Evolutionary conservation across 1,140 invertebrate species (phyloP), one percentile per base, ranked within the genome.

Genomic region (Samia ricini): DNA sequence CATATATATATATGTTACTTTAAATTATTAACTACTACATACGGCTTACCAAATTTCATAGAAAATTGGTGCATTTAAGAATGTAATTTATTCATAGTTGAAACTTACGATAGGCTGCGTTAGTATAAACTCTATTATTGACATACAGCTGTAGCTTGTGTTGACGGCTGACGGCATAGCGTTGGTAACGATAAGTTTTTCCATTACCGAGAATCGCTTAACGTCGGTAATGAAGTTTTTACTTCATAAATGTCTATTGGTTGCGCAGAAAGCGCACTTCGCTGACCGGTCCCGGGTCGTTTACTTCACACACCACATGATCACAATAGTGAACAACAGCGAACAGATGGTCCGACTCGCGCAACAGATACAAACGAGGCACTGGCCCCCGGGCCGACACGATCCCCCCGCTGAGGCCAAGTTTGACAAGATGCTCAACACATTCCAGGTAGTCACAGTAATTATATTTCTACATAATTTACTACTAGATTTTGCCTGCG

Each of bases 221-320:
- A n/a, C n/a, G n/a, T n/a, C n/a, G n/a, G n/a, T n/a, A n/a, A n/a
- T n/a, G n/a, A n/a, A n/a, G n/a, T n/a, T 15, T 48, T 48, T 48
- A 1, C 12, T n/a, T 10, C 5, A n/a, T 48, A 48, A 48, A 48
- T 48, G 18, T 51, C n/a, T 49, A 12, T 21, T 68, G 20, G 21
- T 49, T 23, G n/a, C n/a, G n/a, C 61, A 91, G 91, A 94, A 93
- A 62, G 84, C 89, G 58, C 93, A 94, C 79, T 94, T 94, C 76
- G 91, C 93, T 66, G 94, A 95, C 81, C 90, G 94, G 12, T 94
- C 93, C 58, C 92, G 93, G 72, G 88, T 96, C 36, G 94, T 93
- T 51, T 97, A 95, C 87, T 98, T 97, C 84, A 97, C 98, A 0
- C 96, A 98, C 76, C 97, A 98, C 88, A 97, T 98, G 93, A 98